phyloP scores from a whole-genome alignment of 2,113 vertebrate genomes.

The Potamarius usumacintae region DNA sequence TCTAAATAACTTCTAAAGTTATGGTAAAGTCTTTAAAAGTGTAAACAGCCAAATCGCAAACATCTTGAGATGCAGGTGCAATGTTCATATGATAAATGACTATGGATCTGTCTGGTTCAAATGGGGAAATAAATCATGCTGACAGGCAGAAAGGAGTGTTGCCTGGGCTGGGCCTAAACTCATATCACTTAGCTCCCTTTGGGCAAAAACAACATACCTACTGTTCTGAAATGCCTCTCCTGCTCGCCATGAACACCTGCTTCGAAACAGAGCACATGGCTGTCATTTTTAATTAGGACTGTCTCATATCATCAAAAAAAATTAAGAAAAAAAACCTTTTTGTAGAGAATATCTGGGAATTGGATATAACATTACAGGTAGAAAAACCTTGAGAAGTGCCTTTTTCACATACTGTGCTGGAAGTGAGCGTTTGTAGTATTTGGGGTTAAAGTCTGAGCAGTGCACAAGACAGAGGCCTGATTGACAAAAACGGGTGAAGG shows the following conservation, averaged over 20 bases:
- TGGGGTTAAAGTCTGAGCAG: neutral
- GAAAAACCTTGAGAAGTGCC: no score
- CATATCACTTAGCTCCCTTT: constrained; percentile 27
- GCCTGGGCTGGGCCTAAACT: constrained; percentile 2
- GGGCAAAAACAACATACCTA: constrained; percentile 14
- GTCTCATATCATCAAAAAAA: constrained; percentile 17
- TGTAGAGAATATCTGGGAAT: constrained; percentile 1
- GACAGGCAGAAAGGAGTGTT: constrained; percentile 36
- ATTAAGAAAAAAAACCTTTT: constrained; percentile 1
- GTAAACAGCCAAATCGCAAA: constrained; percentile 17
- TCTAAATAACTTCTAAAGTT: constrained; percentile 12
- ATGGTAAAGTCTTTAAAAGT: constrained; percentile 4
- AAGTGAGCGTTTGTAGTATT: neutral
- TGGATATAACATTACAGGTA: neutral
- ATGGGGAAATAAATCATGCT: constrained; percentile 49
- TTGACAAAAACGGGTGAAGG: neutral
- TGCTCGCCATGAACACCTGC: constrained; percentile 25
- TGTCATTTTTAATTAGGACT: constrained; percentile 50
- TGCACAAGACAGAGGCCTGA: neutral
- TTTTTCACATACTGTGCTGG: neutral
- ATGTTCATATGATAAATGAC: constrained; percentile 31
- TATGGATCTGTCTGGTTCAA: constrained; percentile 22
- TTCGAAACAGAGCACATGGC: constrained; percentile 44
- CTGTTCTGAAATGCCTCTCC: constrained; percentile 14
- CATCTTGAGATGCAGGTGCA: constrained; percentile 27